Base-by-base conservation (phyloP, 2,113 vertebrate genomes). In the Candoia aspera region DNA sequence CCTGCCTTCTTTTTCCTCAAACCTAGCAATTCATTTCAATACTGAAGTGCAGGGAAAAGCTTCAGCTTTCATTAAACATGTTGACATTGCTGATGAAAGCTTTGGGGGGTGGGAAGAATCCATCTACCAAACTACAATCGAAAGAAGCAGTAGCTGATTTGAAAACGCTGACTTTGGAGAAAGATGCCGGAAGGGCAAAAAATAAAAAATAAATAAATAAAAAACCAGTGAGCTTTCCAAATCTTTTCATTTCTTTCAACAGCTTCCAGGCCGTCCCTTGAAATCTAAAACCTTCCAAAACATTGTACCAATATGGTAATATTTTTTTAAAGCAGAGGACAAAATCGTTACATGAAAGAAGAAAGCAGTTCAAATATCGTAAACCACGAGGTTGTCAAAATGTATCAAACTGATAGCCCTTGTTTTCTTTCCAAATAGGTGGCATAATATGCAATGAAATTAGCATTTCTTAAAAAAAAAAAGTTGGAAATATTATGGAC, bases 271-370 rank as follows among this genome's bases (percentile, higher is more conserved):
- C 68, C 17, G 0, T 37, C 17, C 68, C 33, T 33, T 37, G 68
- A 79, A 79, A 79, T 79, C 33, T 79, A 79, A 79, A 79, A 21
- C 68, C 68, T 79, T 79, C 84, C 84, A 55, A 86, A 86, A 55
- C 84, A n/a, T 29, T n/a, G 29, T 55, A 86, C 84, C 17, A 54
- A 86, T 86, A 86, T 29, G 84, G 26, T 29, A 29, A 86, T 26
- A 29, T 6, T 29, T 15, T 85, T 29, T 29, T 85, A 84, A 85
- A 54, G 84, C 84, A 86, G 49, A n/a, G 1, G 19, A n/a, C 13
- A 1, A 86, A 86, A 86, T 55, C 2, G 17, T 54, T 17, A n/a
- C 37, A 37, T 12, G 24, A 2, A 29, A 87, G 55, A 33, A 59
- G 49, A 54, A 42, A 87, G 6, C 3, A 2, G 8, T 86, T 55